A percentile compares a stretch with the other conserved stretches of the same genome.
phyloP scores from a whole-genome alignment of 2,888 invertebrate species.

The Bimastos eiseni region DNA sequence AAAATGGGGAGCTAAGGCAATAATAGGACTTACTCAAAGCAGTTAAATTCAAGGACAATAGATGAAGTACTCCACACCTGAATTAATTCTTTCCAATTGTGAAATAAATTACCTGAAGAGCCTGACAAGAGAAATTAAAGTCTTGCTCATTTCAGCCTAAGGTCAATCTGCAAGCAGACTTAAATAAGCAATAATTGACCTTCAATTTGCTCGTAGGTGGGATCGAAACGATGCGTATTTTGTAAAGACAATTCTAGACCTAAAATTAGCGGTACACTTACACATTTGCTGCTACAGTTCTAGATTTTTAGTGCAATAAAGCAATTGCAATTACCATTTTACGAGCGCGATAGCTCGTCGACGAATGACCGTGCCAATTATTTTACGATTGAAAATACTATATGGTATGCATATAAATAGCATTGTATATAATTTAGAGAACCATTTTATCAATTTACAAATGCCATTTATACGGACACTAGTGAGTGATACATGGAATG shows the following conservation, averaged over 20 bases:
- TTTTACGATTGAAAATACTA: too few relatives aligned
- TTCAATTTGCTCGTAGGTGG: background rate
- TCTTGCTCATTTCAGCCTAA: background rate
- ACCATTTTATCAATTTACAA: too few relatives aligned
- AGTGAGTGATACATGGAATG: background rate
- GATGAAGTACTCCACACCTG: background rate
- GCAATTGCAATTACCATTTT: too few relatives aligned
- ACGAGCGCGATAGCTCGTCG: too few relatives aligned
- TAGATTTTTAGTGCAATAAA: too few relatives aligned
- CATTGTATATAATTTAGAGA: too few relatives aligned
- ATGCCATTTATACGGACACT: too few relatives aligned
- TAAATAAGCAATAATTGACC: background rate
- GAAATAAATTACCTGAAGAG: background rate
- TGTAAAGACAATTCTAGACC: background rate
- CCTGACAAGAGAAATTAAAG: background rate
- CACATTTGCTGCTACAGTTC: too few relatives aligned
- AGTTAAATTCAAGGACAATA: background rate
- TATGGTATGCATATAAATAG: too few relatives aligned
- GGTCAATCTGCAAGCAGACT: background rate
- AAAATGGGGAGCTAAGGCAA: background rate
- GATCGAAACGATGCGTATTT: background rate
- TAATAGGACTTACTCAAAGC: background rate
- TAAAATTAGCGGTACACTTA: background rate
- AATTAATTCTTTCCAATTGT: background rate
- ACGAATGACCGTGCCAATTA: too few relatives aligned